Percentiles rank a stretch among this genome's conserved stretches.
These are phyloP conservation scores for Halichoerus grypus DNA, from an alignment of 2,113 vertebrate genomes.

Conservation along the genomic window DNA sequence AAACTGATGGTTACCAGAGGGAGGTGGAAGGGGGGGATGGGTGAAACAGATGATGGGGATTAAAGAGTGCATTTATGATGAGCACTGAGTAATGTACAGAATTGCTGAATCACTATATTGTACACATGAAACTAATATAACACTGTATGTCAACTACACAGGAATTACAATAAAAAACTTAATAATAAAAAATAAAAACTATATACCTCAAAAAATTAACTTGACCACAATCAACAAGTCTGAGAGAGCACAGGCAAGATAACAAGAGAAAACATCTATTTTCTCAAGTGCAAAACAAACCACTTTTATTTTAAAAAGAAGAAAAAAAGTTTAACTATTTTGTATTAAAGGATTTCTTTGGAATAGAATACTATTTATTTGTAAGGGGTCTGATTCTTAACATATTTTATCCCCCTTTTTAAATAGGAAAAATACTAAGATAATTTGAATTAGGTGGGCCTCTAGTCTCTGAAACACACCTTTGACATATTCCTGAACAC, in stretches of 20 bases:
- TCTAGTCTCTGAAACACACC: background rate
- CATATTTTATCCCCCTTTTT: background rate
- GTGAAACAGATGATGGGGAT: background rate
- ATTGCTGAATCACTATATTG: background rate
- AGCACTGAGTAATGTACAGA: background rate
- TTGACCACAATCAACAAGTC: background rate
- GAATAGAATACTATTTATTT: too few species aligned
- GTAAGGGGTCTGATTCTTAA: background rate
- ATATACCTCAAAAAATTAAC: conserved; percentile 26
- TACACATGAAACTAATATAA: background rate
- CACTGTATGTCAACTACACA: background rate
- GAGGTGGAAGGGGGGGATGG: background rate
- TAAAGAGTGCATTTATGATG: background rate
- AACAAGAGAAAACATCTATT: conserved; percentile 21
- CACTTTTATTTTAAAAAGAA: conserved; percentile 23
- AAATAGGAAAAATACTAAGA: conserved; percentile 20
- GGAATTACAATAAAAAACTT: background rate
- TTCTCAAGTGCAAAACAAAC: conserved; percentile 18
- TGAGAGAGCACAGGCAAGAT: background rate
- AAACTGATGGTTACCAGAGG: background rate
- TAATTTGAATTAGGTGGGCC: background rate
- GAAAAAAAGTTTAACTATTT: background rate
- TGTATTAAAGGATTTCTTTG: background rate
- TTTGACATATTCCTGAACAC: background rate
- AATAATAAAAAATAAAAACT: background rate